Evolutionary conservation across 2,797 vertebrate genomes (phyloP).

Genomic region (Nyctibius grandis): DNA sequence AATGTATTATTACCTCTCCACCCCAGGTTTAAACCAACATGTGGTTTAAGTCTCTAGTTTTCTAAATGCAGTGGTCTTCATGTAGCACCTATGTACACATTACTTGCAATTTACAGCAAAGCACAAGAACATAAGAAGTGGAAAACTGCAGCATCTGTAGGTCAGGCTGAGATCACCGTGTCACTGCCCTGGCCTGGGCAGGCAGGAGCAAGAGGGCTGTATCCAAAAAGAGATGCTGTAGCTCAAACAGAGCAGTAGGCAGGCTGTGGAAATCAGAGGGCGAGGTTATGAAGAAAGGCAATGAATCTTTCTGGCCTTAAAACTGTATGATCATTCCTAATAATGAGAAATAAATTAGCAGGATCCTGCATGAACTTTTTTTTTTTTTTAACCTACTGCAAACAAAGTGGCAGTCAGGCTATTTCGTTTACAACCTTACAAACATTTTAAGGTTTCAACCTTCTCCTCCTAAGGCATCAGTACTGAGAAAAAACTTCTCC

Average conservation of each 20-base stretch:
- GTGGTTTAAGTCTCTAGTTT: not conserved
- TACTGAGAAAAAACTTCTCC: not conserved
- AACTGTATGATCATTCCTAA: not conserved
- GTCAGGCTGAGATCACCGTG: not conserved
- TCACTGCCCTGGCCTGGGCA: too few relatives aligned
- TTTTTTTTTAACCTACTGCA: not conserved
- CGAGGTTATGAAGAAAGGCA: not conserved
- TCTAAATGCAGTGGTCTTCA: not conserved
- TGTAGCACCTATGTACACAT: accelerated
- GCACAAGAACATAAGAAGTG: not conserved
- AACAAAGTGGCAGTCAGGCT: not conserved
- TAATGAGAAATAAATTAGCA: not conserved
- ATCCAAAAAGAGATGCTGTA: not conserved
- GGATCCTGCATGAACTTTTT: not conserved
- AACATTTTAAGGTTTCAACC: not conserved
- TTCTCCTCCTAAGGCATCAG: not conserved
- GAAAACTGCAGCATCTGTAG: not conserved
- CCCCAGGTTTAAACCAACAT: not conserved
- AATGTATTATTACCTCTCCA: not conserved
- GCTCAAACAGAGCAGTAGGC: not conserved
- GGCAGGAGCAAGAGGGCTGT: not conserved
- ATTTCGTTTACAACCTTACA: not conserved
- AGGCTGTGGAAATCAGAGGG: not conserved
- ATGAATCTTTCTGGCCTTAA: not conserved
- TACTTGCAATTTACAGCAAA: not conserved